Evolutionary conservation across 2,888 invertebrate species (phyloP).

Genomic region (Dorcus hopei): DNA sequence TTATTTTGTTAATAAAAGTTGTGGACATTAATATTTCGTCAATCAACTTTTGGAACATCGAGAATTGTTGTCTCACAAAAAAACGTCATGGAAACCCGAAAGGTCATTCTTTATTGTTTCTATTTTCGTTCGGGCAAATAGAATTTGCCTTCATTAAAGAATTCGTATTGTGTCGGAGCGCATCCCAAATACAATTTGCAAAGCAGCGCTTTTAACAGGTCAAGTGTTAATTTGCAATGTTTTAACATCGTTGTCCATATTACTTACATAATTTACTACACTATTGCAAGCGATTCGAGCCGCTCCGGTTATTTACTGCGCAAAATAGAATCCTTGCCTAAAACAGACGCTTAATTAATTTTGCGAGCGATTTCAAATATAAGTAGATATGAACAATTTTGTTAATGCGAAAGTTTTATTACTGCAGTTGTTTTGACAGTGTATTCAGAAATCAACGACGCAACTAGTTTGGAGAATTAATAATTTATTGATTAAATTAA

Average conservation of each 20-base stretch:
- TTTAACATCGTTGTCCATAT: conserved; percentile 42
- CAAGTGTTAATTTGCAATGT: conserved; percentile 45
- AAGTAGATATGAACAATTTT: no score
- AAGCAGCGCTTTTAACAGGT: conserved; percentile 40
- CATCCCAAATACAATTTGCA: conserved; percentile 42
- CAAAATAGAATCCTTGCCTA: no score
- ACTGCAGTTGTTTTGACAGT: no score
- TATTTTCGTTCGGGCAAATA: not conserved
- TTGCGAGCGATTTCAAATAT: no score
- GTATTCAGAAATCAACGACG: not conserved
- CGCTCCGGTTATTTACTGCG: no score
- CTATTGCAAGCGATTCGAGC: conserved; percentile 12
- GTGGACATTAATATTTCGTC: no score
- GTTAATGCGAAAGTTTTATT: no score
- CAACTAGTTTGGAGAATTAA: not conserved
- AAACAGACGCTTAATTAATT: no score
- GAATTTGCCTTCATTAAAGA: conserved; percentile 31
- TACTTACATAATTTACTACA: conserved; percentile 23
- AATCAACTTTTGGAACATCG: no score
- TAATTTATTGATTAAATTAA: conserved; percentile 29
- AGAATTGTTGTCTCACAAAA: no score
- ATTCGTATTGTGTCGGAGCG: conserved; percentile 26
- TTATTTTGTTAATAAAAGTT: no score
- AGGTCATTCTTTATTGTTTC: not conserved
- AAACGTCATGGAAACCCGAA: not conserved